Evolutionary conservation across 1,140 invertebrate genomes (phyloP).

Genomic region (Drosophila fuyamai): DNA sequence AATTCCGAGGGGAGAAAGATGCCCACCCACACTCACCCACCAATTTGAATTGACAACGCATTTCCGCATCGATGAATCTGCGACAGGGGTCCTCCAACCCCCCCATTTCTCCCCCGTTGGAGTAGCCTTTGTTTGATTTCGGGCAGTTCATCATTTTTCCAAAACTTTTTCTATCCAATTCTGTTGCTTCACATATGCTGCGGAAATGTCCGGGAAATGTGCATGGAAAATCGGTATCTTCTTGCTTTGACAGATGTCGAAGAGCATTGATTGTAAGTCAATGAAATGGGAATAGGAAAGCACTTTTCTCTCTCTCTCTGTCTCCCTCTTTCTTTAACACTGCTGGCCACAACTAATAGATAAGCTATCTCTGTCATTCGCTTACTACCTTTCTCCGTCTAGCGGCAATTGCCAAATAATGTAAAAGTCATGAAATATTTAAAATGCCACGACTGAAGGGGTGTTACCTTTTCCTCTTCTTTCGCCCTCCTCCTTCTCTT

Average conservation of each 20-base stretch:
- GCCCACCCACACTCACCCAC: conserved; percentile 14
- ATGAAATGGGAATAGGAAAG: background rate
- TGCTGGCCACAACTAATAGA: conserved; percentile 63
- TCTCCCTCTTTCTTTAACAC: background rate
- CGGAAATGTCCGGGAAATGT: conserved; percentile 75
- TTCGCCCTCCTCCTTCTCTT: background rate
- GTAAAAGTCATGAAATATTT: conserved; percentile 72
- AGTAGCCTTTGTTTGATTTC: conserved; percentile 26
- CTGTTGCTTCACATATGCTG: conserved; percentile 51
- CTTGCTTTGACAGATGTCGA: conserved; percentile 66
- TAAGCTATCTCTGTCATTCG: conserved; percentile 7
- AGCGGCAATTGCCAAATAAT: conserved; percentile 71
- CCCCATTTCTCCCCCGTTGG: background rate
- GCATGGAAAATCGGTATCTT: conserved; percentile 69
- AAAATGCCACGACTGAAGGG: conserved; percentile 61
- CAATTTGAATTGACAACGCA: conserved; percentile 78
- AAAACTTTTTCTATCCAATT: conserved; percentile 18
- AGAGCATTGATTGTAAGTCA: conserved; percentile 1
- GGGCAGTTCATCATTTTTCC: conserved; percentile 38
- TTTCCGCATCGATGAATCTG: conserved; percentile 67
- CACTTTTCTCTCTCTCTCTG: background rate
- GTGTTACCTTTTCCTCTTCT: background rate
- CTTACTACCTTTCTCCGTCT: conserved; percentile 17
- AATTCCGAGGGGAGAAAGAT: background rate
- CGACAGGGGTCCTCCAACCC: conserved; percentile 22